These are phyloP conservation scores for Craterocephalus amniculus DNA, from an alignment of 2,797 vertebrate genomes.

Conservation along the genomic window DNA sequence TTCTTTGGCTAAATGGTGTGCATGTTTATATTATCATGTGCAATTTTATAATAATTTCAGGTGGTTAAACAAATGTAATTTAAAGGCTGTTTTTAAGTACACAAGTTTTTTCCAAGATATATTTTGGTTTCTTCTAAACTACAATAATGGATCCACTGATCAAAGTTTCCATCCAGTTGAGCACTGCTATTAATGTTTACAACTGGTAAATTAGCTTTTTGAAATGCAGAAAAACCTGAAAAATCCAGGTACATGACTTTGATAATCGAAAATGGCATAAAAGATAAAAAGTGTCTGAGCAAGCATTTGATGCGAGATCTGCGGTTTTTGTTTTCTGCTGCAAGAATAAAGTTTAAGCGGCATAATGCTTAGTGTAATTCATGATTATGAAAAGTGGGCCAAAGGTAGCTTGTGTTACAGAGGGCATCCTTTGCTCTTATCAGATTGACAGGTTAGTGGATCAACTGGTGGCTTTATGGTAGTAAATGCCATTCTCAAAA, in stretches of 20 bases:
- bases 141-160: not conserved
- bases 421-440: conserved; percentile 14
- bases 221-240: not conserved
- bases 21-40: too few relatives aligned
- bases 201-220: not conserved
- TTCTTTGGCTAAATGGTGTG: not conserved
- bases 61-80: not conserved
- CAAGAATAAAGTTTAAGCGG: not conserved
- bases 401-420: conserved; percentile 21
- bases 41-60: not conserved
- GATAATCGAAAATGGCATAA: not conserved
- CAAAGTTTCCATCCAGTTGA: not conserved
- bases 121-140: not conserved
- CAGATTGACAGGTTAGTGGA: conserved; percentile 54
- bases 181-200: not conserved
- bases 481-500: conserved; percentile 37
- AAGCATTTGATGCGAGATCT: not conserved
- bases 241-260: not conserved
- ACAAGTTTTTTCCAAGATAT: not conserved
- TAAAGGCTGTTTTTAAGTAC: not conserved
- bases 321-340: not conserved
- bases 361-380: not conserved
- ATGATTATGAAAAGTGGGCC: conserved; percentile 1
- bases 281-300: not conserved
- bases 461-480: conserved; percentile 40